Conservation (phyloP, 2,797 vertebrate genomes). For the Carapus acus region DNA sequence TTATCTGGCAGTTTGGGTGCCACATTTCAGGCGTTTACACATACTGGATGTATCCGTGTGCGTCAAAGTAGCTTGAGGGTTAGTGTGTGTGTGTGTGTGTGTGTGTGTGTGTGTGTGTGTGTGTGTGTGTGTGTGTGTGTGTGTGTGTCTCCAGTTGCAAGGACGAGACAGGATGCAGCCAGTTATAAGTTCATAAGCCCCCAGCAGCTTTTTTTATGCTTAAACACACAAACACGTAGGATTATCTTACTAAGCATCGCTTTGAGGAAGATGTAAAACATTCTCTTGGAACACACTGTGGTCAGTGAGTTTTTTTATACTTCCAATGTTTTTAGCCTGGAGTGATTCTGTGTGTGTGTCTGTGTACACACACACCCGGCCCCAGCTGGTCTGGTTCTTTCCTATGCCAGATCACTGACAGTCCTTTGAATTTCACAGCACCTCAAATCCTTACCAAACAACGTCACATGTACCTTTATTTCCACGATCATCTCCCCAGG, state of each 20-base stretch:
- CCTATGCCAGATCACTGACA: too few species aligned
- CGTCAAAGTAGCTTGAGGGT: too few species aligned
- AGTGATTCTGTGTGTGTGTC: not conserved
- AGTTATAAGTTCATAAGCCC: conserved; percentile 61
- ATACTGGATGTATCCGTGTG: too few species aligned
- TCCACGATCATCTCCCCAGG: conserved; percentile 97
- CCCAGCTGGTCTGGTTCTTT: too few species aligned
- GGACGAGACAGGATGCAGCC: conserved; percentile 45
- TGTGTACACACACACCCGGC: too few species aligned
- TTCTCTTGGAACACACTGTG: too few species aligned
- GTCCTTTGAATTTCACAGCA: too few species aligned
- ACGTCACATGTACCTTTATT: conserved; percentile 84
- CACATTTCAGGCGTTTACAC: not conserved
- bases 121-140: conserved; percentile 1
- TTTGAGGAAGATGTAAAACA: conserved; percentile 16
- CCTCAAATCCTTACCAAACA: too few species aligned
- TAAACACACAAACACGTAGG: conserved; percentile 51
- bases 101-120: not conserved
- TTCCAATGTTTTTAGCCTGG: not conserved
- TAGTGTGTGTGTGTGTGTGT: conserved; percentile 8
- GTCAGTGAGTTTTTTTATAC: not conserved
- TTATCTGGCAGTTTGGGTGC: too few species aligned
- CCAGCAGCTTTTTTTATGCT: conserved; percentile 42
- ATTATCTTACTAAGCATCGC: not conserved
- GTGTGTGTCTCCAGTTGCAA: conserved; percentile 8